Evolutionary conservation across 2,797 vertebrate genomes (phyloP), one percentile per base, ranked within the genome.

Genomic region (Phoeniculus purpureus): DNA sequence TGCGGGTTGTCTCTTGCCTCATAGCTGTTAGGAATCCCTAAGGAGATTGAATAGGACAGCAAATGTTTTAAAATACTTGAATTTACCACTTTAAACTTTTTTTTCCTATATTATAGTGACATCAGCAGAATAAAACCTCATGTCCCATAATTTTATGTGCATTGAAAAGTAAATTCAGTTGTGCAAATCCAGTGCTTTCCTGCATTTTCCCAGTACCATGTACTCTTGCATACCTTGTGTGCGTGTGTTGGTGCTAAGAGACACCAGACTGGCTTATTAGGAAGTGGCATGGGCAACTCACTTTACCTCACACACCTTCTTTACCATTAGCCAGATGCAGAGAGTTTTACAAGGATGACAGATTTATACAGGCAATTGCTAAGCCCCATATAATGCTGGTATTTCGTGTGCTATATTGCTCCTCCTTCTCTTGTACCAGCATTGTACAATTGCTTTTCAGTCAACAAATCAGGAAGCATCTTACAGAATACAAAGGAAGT

Each of bases 21-120:
- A 98, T 98, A 55, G 98, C 98, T 0, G 98, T 98, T 76, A 99
- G 92, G 74, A 99, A 99, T 22, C 98, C 98, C 98, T 98, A 72
- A 84, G 20, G 52, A 79, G 32, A 90, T 82, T 21, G 31, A 83
- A 85, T 71, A 45, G 6, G 19, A 66, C 29, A 52, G 0, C 43
- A 11, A 70, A 6, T 4, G 21, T 5, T 67, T 75, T 26, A 0
- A 13, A 50, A 74, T 55, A 27, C 15, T 86, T 52, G 10, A 54
- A 75, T 5, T 47, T n/a, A 66, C 8, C 6, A 60, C 47, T 72
- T 56, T 2, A 23, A 62, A 4, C 7, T 20, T 52, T 43, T 76
- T 60, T 40, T 7, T 9, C 23, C 31, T 12, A 10, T 26, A 13
- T 43, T 45, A 60, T 22, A 31, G 22, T 50, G 32, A 68, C 26